Base-by-base conservation (phyloP, 2,888 invertebrate species). In the Ophion costatus region DNA sequence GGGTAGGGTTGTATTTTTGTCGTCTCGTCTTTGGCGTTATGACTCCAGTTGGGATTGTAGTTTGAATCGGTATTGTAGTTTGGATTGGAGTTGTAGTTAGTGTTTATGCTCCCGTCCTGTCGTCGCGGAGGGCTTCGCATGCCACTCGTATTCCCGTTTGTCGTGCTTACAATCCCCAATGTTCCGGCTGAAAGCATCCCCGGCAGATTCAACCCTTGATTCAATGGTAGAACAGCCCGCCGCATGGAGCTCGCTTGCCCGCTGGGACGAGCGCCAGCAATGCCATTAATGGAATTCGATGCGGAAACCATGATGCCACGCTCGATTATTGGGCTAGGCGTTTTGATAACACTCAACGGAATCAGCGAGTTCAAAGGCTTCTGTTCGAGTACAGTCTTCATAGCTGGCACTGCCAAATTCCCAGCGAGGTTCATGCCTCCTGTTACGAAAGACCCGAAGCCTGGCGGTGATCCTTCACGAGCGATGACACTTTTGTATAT, bases 361-460 rank as follows among this genome's bases (percentile, higher is more conserved):
- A 76, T 80, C 51, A 66, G n/a, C 70, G 77, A 64, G 45, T 69
- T 51, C n/a, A 70, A 81, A 71, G 59, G 24, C 33, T 14, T 59
- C 83, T 88, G 82, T 29, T 67, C 80, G 59, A 81, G 22, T 73
- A 80, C 63, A 56, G 38, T 61, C 64, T 82, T 82, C 24, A 82
- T 56, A 45, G 75, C 22, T 79, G 69, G 70, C 29, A 45, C 64
- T 7, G 20, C 59, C 20, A 38, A 24, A 61, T 74, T 11, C 20
- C 11, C 2, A 56, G 67, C 14, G n/a, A 67, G 22, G 61, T 80
- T 80, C 11, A 57, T 33, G n/a, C 66, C 69, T 20, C 10, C 20
- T 17, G 0, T 29, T 71, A 38, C 51, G 14, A 9, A 20, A 42
- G 22, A n/a, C n/a, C 63, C 61, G 6, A 70, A 64, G 51, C 56